Conservation (phyloP, 2,797 vertebrate genomes). For the Sebastes hubbsi region DNA sequence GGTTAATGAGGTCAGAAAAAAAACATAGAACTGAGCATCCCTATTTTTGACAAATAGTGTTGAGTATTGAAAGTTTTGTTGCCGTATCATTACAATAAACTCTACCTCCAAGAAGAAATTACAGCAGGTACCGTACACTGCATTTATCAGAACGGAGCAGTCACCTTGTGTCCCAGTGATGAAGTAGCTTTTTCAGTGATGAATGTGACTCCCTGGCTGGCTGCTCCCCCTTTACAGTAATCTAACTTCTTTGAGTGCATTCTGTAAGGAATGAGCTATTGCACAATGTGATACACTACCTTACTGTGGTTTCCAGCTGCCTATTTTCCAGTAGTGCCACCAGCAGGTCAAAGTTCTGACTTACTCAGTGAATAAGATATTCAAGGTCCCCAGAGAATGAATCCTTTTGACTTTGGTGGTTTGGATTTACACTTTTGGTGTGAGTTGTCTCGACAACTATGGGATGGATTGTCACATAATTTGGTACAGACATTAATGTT, state of each 20-base stretch:
- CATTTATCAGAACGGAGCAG: background rate
- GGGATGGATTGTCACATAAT: background rate
- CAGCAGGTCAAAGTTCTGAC: background rate
- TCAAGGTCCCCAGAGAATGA: background rate
- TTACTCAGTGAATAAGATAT: background rate
- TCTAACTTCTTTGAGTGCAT: constrained; percentile 1
- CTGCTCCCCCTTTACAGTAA: background rate
- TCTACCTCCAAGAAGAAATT: background rate
- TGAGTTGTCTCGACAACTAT: background rate
- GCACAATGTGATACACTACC: background rate
- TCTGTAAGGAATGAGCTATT: background rate
- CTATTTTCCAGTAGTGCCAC: background rate
- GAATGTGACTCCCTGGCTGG: background rate
- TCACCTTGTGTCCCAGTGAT: background rate
- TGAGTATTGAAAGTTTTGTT: background rate
- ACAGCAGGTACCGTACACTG: background rate
- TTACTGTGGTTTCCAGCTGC: background rate
- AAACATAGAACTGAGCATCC: background rate
- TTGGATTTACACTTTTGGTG: background rate
- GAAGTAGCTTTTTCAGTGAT: background rate
- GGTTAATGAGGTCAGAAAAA: background rate
- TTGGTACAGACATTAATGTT: background rate
- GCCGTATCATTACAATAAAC: background rate
- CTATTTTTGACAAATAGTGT: background rate
- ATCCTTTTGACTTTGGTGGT: background rate